Percentiles rank a stretch among this genome's conserved stretches.
These are phyloP conservation scores for Zhengitettix transpicula DNA, from an alignment of 2,888 invertebrate species.

Conservation along the genomic window DNA sequence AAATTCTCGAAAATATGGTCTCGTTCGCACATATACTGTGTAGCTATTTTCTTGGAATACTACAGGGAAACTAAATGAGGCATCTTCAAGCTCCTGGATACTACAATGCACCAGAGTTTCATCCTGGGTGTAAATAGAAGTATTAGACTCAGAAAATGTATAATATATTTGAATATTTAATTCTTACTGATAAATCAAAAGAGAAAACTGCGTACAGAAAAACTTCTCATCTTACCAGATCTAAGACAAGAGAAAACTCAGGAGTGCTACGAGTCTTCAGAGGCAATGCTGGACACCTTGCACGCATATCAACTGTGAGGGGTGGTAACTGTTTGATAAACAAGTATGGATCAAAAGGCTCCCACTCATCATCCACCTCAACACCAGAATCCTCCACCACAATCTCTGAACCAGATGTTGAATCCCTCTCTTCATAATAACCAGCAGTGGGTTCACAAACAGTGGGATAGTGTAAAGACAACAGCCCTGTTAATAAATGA, in stretches of 20 bases:
- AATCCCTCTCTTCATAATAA: slow-evolving; percentile 6
- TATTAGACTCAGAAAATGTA: not conserved
- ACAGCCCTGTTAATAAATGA: slow-evolving; percentile 17
- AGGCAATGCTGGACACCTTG: slow-evolving; percentile 64
- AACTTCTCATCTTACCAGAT: slow-evolving; percentile 65
- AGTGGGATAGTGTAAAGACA: slow-evolving; percentile 23
- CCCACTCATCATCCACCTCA: slow-evolving; percentile 42
- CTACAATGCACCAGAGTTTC: slow-evolving; percentile 94
- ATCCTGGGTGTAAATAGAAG: slow-evolving; percentile 38
- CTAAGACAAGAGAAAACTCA: slow-evolving; percentile 58
- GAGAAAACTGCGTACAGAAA: not conserved
- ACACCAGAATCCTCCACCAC: not conserved
- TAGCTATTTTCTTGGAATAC: slow-evolving; percentile 71
- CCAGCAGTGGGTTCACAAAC: slow-evolving; percentile 17
- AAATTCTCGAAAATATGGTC: slow-evolving; percentile 85
- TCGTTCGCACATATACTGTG: slow-evolving; percentile 70
- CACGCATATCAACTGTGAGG: slow-evolving; percentile 55
- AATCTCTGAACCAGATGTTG: not conserved
- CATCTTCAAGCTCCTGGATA: slow-evolving; percentile 77
- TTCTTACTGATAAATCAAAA: not conserved
- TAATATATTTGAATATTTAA: not conserved
- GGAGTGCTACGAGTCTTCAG: slow-evolving; percentile 84
- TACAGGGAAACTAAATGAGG: slow-evolving; percentile 86
- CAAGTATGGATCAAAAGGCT: slow-evolving; percentile 74
- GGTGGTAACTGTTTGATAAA: slow-evolving; percentile 86